Evolutionary conservation across 2,888 invertebrate species (phyloP).

Genomic region (Tinea pellionella): DNA sequence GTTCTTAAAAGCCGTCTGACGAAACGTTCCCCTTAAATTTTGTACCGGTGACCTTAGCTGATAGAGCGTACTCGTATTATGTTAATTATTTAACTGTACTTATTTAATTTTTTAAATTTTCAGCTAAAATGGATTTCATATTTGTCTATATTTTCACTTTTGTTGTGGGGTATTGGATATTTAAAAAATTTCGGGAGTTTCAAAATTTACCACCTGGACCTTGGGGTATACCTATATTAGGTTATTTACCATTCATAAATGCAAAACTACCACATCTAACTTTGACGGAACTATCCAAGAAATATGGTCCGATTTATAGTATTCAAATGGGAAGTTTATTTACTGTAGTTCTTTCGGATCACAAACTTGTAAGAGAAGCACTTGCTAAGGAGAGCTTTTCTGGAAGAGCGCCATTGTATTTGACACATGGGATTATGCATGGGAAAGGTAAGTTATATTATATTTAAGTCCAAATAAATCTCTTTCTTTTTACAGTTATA

Average conservation of each 20-base stretch:
- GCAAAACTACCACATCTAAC: slow-evolving; percentile 76
- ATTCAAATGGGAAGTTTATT: slow-evolving; percentile 80
- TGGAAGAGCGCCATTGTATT: slow-evolving; percentile 83
- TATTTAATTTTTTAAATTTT: no score
- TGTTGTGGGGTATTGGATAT: slow-evolving; percentile 41
- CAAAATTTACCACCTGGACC: slow-evolving; percentile 80
- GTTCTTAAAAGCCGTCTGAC: no score
- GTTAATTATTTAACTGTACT: no score
- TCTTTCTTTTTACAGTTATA: no score
- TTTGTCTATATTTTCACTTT: slow-evolving; percentile 36
- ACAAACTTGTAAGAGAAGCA: slow-evolving; percentile 76
- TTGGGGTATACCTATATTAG: slow-evolving; percentile 80
- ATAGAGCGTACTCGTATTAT: no score
- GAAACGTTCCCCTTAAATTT: no score
- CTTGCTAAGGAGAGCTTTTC: slow-evolving; percentile 78
- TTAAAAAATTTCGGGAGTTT: slow-evolving; percentile 47
- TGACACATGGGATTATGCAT: slow-evolving; percentile 89
- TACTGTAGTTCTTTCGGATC: slow-evolving; percentile 83
- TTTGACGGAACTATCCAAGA: slow-evolving; percentile 72
- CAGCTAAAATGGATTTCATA: slow-evolving; percentile 34
- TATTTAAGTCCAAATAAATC: not conserved
- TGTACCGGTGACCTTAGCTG: no score
- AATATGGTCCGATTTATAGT: slow-evolving; percentile 81
- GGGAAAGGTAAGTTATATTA: slow-evolving; percentile 84
- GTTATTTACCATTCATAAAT: slow-evolving; percentile 82